These are phyloP conservation scores for Sprattus sprattus DNA, from an alignment of 2,113 vertebrate genomes.

Conservation along the genomic window DNA sequence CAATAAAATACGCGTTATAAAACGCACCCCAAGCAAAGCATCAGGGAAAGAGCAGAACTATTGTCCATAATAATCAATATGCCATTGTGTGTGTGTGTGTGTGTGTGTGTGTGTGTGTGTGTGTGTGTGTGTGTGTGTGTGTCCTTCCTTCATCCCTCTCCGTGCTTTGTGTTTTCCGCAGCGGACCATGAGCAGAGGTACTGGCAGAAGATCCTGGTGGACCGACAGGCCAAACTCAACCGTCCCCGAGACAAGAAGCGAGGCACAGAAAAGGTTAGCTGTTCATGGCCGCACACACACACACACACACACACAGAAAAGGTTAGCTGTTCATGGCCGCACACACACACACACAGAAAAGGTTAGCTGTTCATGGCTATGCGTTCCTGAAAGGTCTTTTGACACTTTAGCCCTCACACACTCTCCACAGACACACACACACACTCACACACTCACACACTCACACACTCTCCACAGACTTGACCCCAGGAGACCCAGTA, in stretches of 20 bases:
- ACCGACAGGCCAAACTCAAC: constrained; percentile 94
- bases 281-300: neutral
- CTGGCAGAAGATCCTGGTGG: constrained; percentile 98
- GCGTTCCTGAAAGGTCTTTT: neutral
- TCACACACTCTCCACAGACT: too few species aligned
- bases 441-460: too few species aligned
- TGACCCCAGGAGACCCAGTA: neutral
- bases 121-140: too few species aligned
- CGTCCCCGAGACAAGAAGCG: constrained; percentile 93
- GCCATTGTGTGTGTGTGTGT: too few species aligned
- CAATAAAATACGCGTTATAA: neutral
- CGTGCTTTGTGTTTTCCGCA: constrained; percentile 51
- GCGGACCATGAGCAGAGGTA: constrained; percentile 93
- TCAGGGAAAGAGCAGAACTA: too few species aligned
- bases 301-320: neutral
- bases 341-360: neutral
- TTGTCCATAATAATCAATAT: too few species aligned
- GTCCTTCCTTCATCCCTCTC: neutral
- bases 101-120: too few species aligned
- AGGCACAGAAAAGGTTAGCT: constrained; percentile 89
- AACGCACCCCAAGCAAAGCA: neutral
- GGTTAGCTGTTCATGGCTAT: neutral
- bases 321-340: too few species aligned
- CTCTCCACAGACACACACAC: neutral
- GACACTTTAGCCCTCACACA: neutral